These are phyloP conservation scores for Macrochelys suwanniensis DNA, from an alignment of 2,797 vertebrate genomes.

Conservation along the genomic window DNA sequence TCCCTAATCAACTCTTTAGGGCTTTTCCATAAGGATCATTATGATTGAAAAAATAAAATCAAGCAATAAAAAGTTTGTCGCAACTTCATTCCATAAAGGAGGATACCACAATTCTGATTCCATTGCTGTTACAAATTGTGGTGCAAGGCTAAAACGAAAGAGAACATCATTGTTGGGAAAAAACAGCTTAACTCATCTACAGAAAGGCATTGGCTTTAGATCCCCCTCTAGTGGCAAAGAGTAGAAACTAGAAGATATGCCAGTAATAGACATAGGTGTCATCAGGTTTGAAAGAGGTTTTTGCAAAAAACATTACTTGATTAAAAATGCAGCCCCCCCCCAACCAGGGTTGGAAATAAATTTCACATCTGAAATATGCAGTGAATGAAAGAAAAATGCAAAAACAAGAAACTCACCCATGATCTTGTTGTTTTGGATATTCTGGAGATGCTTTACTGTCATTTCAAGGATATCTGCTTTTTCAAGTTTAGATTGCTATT, in stretches of 20 bases:
- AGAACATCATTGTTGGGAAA: not conserved
- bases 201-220: not conserved
- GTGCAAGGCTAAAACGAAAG: not conserved
- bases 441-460: conserved; percentile 93
- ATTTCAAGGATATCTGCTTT: conserved; percentile 94
- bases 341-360: not conserved
- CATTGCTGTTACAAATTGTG: not conserved
- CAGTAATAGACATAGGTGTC: not conserved
- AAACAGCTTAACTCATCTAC: not conserved
- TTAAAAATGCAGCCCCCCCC: too few relatives aligned
- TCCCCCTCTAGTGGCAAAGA: conserved; percentile 69
- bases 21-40: not conserved
- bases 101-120: not conserved
- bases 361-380: not conserved
- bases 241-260: not conserved
- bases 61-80: not conserved
- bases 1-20: not conserved
- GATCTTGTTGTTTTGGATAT: conserved; percentile 87
- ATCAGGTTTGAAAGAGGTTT: not conserved
- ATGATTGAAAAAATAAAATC: not conserved
- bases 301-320: rapidly evolving
- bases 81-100: not conserved
- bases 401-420: conserved; percentile 83
- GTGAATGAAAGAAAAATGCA: not conserved
- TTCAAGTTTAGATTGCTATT: conserved; percentile 92